Evolutionary conservation across 2,797 vertebrate genomes (phyloP), one percentile per base, ranked within the genome.

Genomic region (Sebastes umbrosus): DNA sequence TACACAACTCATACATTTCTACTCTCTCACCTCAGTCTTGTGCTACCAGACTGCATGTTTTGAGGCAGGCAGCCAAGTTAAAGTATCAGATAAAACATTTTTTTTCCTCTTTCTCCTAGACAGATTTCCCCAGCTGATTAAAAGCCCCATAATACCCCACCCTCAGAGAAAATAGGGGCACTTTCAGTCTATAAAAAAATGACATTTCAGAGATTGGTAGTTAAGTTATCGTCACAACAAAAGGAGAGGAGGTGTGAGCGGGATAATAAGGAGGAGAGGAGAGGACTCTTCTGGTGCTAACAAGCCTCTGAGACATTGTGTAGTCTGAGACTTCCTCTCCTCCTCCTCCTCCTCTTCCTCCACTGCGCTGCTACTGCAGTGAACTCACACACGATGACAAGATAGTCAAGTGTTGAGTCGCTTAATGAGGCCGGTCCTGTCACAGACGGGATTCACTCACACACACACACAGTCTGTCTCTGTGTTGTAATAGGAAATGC

Each of bases 401-500:
- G 72, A 73, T 29, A 77, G 72, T 86, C 54, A 34, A 82, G 67
- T 39, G 71, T 29, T 3, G 54, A 73, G 60, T 60, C 12, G 4
- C 73, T 79, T 88, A 88, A 87, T 87, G 74, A 80, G 77, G 65
- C 58, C 54, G 2, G 39, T 77, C 25, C 82, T 77, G 80, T 91
- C 85, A 78, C 24, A 72, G 76, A 69, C 64, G 24, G 46, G 31
- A 36, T 57, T 73, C 39, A 69, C 50, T 66, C 68, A 24, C 50
- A 4, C 63, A 55, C 63, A 55, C 46, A 18, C 43, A 43, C 39
- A 16, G 43, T 46, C 43, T 46, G 43, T 57, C 39, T 36, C 52
- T 46, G 0, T 12, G 34, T 52, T 75, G 55, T 73, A 46, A 63
- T 27, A 58, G 29, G 10, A 72, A 29, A 55, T 54, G 63, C n/a